These are phyloP conservation scores for Vandiemenella viatica DNA, from an alignment of 2,888 invertebrate species.

Conservation along the genomic window DNA sequence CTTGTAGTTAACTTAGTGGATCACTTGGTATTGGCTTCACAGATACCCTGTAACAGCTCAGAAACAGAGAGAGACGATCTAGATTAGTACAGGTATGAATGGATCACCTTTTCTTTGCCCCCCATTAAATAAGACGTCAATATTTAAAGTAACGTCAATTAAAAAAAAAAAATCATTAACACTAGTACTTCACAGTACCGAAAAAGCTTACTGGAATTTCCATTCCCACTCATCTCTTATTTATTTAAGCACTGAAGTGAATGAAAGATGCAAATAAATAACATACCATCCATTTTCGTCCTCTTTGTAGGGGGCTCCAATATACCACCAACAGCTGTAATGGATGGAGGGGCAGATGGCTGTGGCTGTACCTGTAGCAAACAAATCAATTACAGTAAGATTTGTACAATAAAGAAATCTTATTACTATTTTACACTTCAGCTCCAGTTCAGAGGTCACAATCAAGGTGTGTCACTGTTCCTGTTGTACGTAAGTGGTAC, in stretches of 20 bases:
- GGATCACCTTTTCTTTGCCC: background rate
- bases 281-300: background rate
- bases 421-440: no score
- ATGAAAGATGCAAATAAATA: background rate
- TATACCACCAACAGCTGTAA: background rate
- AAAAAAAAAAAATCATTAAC: background rate
- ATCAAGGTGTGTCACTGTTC: no score
- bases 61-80: conserved; percentile 34
- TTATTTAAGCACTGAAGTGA: background rate
- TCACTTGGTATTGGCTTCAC: conserved; percentile 14
- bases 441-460: no score
- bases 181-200: no score
- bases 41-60: conserved; percentile 33
- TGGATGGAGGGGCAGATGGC: background rate
- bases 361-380: background rate
- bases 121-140: background rate
- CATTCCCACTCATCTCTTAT: no score
- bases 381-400: no score
- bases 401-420: no score
- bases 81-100: conserved; percentile 27
- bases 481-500: no score
- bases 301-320: background rate
- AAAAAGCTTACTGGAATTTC: no score
- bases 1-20: conserved; percentile 13
- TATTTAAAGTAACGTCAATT: background rate